phyloP scores from a whole-genome alignment of 2,797 vertebrate species.

The Hydrophis major region DNA sequence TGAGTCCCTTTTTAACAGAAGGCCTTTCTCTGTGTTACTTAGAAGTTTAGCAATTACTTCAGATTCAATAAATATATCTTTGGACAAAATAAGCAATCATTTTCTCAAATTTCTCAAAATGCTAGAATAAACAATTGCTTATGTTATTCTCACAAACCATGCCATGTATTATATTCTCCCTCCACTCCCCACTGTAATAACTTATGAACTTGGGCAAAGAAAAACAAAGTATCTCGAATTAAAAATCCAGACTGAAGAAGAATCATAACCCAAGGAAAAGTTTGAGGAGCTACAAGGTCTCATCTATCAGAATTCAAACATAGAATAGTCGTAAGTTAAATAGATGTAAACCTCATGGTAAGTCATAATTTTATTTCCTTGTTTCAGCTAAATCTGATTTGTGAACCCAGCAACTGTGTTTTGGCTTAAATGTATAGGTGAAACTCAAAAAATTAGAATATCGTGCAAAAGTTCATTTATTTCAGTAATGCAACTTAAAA shows the following conservation, averaged over 20 bases:
- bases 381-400: not conserved
- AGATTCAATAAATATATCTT: not conserved
- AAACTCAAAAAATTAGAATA: no score
- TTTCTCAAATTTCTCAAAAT: not conserved
- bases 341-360: not conserved
- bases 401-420: not conserved
- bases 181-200: not conserved
- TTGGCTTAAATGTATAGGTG: not conserved
- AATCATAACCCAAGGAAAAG: not conserved
- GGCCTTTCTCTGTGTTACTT: not conserved
- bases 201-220: not conserved
- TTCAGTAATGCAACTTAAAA: no score
- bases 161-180: not conserved
- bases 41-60: not conserved
- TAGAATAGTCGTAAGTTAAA: not conserved
- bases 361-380: not conserved
- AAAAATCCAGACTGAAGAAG: not conserved
- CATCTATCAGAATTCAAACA: not conserved
- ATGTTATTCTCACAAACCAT: not conserved
- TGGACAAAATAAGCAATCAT: not conserved
- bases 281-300: not conserved
- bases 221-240: not conserved
- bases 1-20: not conserved
- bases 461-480: no score
- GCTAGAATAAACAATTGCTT: not conserved